These are phyloP conservation scores for Chydorus sphaericus DNA, from an alignment of 2,888 invertebrate species.

Conservation along the genomic window DNA sequence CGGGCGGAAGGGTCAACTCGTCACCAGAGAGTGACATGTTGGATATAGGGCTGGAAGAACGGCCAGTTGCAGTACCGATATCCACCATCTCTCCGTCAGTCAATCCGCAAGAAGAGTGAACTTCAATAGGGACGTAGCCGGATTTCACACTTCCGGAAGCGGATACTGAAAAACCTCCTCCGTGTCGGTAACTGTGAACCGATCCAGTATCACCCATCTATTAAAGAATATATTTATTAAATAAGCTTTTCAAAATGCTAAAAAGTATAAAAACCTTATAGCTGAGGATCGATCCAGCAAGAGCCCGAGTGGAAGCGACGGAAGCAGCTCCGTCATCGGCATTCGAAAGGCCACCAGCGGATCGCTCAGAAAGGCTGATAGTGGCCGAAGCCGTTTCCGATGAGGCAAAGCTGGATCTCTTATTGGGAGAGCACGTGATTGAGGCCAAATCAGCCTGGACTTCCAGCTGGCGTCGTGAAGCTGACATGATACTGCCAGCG, in stretches of 20 bases:
- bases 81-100: slow-evolving; percentile 23
- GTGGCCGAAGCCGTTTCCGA: slow-evolving; percentile 46
- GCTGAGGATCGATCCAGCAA: slow-evolving; percentile 59
- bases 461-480: slow-evolving; percentile 39
- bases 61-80: slow-evolving; percentile 25
- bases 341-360: slow-evolving; percentile 41
- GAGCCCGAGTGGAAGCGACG: slow-evolving; percentile 53
- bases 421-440: slow-evolving; percentile 30
- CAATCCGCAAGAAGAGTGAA: slow-evolving; percentile 20
- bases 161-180: slow-evolving; percentile 5
- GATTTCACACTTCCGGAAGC: slow-evolving; percentile 14
- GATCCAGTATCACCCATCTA: slow-evolving; percentile 15
- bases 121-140: slow-evolving; percentile 20
- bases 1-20: slow-evolving; percentile 30
- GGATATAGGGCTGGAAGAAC: slow-evolving; percentile 30
- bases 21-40: slow-evolving; percentile 22
- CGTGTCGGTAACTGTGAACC: slow-evolving; percentile 11
- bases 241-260: too few relatives aligned
- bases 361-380: slow-evolving; percentile 50
- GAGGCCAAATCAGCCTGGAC: slow-evolving; percentile 52
- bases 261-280: slow-evolving; percentile 44
- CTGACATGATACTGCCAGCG: slow-evolving; percentile 39
- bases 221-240: too few relatives aligned
- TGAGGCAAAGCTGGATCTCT: slow-evolving; percentile 45
- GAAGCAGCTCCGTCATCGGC: slow-evolving; percentile 52